Conservation (phyloP, 2,888 invertebrate genomes). For the Corythucha ciliata region DNA sequence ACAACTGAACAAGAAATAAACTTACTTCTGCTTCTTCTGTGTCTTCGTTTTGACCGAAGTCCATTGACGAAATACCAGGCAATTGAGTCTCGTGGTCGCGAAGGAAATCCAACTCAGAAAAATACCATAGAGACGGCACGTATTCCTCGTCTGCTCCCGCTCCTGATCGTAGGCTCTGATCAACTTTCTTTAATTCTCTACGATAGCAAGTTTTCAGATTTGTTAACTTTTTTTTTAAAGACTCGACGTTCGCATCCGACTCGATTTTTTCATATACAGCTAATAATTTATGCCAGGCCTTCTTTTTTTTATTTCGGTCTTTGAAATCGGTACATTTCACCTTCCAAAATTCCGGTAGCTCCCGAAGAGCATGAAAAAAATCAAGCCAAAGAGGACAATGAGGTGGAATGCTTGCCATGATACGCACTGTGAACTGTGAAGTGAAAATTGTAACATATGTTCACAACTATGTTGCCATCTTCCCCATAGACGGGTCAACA, state of each 20-base stretch:
- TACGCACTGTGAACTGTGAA: no score
- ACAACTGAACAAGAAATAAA: no score
- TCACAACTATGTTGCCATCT: no score
- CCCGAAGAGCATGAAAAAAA: slow-evolving; percentile 2
- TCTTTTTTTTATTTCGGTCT: slow-evolving; percentile 8
- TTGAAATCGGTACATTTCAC: slow-evolving; percentile 10
- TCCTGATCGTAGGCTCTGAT: slow-evolving; percentile 32
- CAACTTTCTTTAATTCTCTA: slow-evolving; percentile 31
- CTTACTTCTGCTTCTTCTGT: neutral
- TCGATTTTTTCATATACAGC: slow-evolving; percentile 11
- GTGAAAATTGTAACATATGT: no score
- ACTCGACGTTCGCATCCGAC: slow-evolving; percentile 9
- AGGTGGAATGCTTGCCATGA: no score
- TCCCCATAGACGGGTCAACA: no score
- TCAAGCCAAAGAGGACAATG: no score
- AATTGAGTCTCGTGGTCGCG: slow-evolving; percentile 23
- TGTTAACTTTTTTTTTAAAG: slow-evolving; percentile 20
- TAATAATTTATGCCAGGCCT: slow-evolving; percentile 7
- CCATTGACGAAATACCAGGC: neutral
- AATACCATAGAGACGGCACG: slow-evolving; percentile 35
- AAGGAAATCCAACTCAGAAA: slow-evolving; percentile 32
- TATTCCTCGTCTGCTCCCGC: slow-evolving; percentile 34
- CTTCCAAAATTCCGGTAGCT: slow-evolving; percentile 14
- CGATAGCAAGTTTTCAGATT: slow-evolving; percentile 22
- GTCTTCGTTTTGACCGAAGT: neutral